A percentile compares a stretch with the other conserved stretches of the same genome.
Evolutionary conservation across 2,888 invertebrate genomes (phyloP).

Genomic region (Acanthosepion esculentum): DNA sequence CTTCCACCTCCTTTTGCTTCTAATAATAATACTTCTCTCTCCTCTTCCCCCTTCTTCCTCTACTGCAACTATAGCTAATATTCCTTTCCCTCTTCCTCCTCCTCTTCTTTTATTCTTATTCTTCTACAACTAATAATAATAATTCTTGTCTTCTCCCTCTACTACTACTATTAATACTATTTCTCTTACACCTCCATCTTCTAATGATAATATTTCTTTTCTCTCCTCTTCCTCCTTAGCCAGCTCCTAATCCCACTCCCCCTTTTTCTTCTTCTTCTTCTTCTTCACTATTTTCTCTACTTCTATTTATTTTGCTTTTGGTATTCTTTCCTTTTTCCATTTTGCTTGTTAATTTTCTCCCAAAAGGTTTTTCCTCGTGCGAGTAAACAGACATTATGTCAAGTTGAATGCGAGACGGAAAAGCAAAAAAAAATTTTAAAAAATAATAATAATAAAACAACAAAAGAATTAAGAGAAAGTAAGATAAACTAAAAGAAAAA

Average conservation of each 20-base stretch:
- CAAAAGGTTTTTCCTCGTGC: no score
- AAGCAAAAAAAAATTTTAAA: no score
- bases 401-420: no score
- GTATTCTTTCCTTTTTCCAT: neutral
- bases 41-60: neutral
- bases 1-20: neutral
- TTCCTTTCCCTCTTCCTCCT: neutral
- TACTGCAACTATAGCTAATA: no score
- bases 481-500: no score
- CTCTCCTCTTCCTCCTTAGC: neutral
- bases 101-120: no score
- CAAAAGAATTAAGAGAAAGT: no score
- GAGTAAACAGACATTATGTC: no score
- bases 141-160: neutral
- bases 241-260: neutral
- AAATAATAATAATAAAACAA: no score
- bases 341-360: neutral
- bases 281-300: neutral
- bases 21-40: neutral
- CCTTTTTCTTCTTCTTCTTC: neutral
- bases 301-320: neutral
- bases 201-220: neutral
- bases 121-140: no score
- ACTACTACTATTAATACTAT: no score
- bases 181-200: neutral